A percentile compares a stretch with the other conserved stretches of the same genome.
Evolutionary conservation across 2,888 invertebrate genomes (phyloP).

Genomic region (Agonum fuliginosum): DNA sequence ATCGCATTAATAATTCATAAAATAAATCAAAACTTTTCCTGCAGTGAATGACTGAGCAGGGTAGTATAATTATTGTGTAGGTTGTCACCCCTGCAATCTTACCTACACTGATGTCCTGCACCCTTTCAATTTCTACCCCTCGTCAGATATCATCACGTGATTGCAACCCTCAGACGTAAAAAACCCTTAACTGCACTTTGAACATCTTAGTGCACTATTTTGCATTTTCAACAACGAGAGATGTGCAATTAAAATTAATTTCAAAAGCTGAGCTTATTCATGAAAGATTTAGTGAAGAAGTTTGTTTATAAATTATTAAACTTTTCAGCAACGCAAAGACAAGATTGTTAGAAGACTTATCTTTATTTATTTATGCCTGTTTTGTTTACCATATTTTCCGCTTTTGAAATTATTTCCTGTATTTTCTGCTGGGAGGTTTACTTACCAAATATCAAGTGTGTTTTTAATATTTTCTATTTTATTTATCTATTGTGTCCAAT

Average conservation of each 20-base stretch:
- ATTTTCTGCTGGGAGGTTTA: no score
- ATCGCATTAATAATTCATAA: conserved; percentile 38
- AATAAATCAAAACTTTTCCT: conserved; percentile 41
- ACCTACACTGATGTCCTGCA: no score
- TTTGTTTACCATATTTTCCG: no score
- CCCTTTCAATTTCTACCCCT: conserved; percentile 12
- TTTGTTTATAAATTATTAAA: no score
- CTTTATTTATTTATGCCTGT: no score
- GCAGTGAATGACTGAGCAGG: conserved; percentile 5
- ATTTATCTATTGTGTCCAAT: no score
- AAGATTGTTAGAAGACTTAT: no score
- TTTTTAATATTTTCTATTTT: no score
- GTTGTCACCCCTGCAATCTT: background rate
- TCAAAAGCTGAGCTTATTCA: background rate
- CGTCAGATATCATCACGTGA: conserved; percentile 10
- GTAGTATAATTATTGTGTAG: conserved; percentile 13
- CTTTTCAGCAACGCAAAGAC: no score
- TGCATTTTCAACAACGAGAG: background rate
- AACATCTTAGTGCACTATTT: background rate
- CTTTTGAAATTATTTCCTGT: no score
- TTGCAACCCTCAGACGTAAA: background rate
- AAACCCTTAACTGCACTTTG: background rate
- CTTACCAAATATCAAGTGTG: no score
- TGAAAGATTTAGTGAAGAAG: background rate
- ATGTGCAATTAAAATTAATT: background rate